These are phyloP conservation scores for Smittia sp. DNA, from an alignment of 2,888 invertebrate species.

Conservation along the genomic window DNA sequence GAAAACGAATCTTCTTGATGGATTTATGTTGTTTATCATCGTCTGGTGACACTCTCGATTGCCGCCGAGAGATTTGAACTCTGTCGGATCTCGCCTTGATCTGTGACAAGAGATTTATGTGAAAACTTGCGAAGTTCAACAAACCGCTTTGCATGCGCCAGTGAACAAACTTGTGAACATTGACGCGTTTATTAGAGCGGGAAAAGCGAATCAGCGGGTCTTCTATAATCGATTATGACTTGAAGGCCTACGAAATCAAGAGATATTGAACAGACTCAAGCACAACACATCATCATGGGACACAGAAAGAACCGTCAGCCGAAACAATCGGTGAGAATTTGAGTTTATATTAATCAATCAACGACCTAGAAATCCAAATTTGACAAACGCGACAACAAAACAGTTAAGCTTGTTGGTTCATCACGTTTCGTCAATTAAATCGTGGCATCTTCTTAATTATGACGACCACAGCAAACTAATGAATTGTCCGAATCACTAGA, in stretches of 20 bases:
- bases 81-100: not conserved
- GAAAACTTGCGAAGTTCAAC: slow-evolving; percentile 1
- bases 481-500: no score
- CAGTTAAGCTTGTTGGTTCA: no score
- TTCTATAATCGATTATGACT: not conserved
- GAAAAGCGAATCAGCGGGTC: not conserved
- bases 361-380: no score
- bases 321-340: slow-evolving; percentile 26
- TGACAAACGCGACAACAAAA: no score
- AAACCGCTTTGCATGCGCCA: not conserved
- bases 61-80: no score
- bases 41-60: no score
- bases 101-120: not conserved
- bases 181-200: not conserved
- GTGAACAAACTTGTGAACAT: not conserved
- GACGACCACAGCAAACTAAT: no score
- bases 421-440: no score
- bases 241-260: not conserved
- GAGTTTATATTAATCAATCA: not conserved
- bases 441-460: no score
- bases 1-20: not conserved
- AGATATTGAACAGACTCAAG: no score
- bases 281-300: slow-evolving; percentile 2
- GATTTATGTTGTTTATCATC: not conserved
- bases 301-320: slow-evolving; percentile 3